Evolutionary conservation across 2,797 vertebrate genomes (phyloP).

Genomic region (Poecilia velifera): DNA sequence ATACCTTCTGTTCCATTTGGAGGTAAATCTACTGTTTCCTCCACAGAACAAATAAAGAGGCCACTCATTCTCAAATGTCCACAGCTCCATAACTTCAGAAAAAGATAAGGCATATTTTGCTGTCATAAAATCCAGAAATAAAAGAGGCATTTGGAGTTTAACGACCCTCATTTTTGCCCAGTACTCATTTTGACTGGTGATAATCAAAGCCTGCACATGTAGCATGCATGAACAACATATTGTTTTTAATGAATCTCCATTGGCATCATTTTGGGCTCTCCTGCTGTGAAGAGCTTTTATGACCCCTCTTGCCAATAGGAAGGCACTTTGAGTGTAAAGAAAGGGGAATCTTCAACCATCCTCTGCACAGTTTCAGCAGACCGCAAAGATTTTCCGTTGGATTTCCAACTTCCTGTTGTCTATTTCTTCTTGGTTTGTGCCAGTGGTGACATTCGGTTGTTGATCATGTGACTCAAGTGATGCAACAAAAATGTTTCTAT

Average conservation of each 20-base stretch:
- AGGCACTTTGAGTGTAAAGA: neutral
- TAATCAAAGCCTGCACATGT: neutral
- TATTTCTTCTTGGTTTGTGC: no score
- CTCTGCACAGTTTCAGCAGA: neutral
- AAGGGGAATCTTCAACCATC: neutral
- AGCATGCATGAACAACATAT: neutral
- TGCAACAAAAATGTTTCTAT: no score
- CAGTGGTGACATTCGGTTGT: no score
- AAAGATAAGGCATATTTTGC: neutral
- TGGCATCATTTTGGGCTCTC: neutral
- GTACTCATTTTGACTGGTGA: neutral
- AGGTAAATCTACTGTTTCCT: slow-evolving; percentile 6
- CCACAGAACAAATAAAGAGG: neutral
- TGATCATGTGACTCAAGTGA: no score
- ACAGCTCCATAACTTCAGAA: neutral
- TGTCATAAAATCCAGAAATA: neutral
- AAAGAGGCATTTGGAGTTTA: neutral
- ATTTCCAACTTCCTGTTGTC: neutral
- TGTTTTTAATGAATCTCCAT: neutral
- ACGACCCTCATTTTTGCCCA: neutral
- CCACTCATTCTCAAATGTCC: neutral
- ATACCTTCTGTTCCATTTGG: slow-evolving; percentile 5
- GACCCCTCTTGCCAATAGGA: neutral
- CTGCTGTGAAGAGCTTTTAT: neutral
- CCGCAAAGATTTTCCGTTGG: neutral